Conservation (phyloP, 2,113 vertebrate species). For the Leuciscus idus region DNA sequence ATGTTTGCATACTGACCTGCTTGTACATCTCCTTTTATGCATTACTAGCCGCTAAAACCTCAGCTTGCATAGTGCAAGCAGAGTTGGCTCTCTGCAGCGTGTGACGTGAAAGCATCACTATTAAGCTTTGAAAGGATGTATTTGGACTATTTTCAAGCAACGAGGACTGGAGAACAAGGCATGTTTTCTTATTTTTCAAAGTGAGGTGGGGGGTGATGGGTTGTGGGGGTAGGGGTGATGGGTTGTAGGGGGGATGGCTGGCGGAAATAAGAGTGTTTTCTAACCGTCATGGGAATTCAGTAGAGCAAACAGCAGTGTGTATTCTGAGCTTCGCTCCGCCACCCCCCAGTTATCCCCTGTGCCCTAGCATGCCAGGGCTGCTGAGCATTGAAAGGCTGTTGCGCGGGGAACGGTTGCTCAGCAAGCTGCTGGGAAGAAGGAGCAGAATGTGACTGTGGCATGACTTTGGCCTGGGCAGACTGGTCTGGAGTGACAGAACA, state of each 20-base stretch:
- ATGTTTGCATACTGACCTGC: neutral
- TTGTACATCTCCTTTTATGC: neutral
- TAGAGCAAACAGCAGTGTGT: constrained; percentile 79
- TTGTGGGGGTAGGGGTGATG: neutral
- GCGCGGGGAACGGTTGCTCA: constrained; percentile 78
- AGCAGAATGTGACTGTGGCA: constrained; percentile 67
- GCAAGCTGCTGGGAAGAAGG: constrained; percentile 63
- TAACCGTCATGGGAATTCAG: constrained; percentile 78
- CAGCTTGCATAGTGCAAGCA: constrained; percentile 3
- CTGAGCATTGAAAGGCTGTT: constrained; percentile 74
- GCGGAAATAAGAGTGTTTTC: constrained; percentile 75
- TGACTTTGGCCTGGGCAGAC: constrained; percentile 55
- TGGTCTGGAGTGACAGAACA: constrained; percentile 47
- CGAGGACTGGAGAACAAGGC: constrained; percentile 72
- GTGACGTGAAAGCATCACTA: constrained; percentile 70
- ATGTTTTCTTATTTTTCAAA: constrained; percentile 65
- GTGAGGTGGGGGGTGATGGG: neutral
- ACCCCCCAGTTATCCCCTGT: constrained; percentile 38
- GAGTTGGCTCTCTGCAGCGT: constrained; percentile 54
- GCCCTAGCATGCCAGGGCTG: constrained; percentile 75
- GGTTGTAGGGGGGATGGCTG: neutral
- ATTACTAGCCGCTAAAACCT: neutral
- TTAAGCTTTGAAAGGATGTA: constrained; percentile 72
- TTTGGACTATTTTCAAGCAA: constrained; percentile 71
- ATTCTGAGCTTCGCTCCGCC: constrained; percentile 72